Evolutionary conservation across 2,888 invertebrate species (phyloP).

Genomic region (Auanema sp.): DNA sequence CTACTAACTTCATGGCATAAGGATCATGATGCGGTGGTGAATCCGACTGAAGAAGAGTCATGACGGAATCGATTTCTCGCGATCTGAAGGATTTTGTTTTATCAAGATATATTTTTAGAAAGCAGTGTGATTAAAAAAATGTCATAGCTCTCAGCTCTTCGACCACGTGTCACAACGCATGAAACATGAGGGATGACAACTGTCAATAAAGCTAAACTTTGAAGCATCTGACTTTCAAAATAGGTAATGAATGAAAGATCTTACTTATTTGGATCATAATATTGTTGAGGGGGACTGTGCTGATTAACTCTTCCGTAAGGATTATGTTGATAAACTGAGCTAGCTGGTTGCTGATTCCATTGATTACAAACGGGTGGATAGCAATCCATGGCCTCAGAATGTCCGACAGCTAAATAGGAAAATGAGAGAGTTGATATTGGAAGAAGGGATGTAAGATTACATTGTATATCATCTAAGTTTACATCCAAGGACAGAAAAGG

Average conservation of each 20-base stretch:
- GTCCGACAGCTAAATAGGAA: too few relatives aligned
- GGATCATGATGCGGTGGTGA: conserved; percentile 21
- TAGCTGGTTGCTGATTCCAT: conserved; percentile 6
- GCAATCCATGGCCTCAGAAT: too few relatives aligned
- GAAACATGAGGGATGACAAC: not conserved
- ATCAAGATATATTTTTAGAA: not conserved
- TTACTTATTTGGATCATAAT: conserved; percentile 27
- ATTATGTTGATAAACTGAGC: conserved; percentile 16
- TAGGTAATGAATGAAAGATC: not conserved
- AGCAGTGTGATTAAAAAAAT: not conserved
- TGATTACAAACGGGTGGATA: conserved; percentile 4
- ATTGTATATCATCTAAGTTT: conserved; percentile 55
- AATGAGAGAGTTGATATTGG: too few relatives aligned
- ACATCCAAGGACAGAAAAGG: conserved; percentile 56
- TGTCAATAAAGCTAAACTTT: not conserved
- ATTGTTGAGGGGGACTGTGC: conserved; percentile 41
- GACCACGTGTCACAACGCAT: too few relatives aligned
- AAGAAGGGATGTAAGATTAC: conserved; percentile 18
- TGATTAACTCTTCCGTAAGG: conserved; percentile 24
- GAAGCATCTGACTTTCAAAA: not conserved
- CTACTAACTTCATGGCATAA: conserved; percentile 13
- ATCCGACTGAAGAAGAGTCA: conserved; percentile 39
- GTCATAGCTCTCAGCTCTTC: too few relatives aligned
- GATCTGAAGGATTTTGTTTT: conserved; percentile 15
- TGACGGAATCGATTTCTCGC: conserved; percentile 39